Percentiles rank a stretch among this genome's conserved stretches.
These are phyloP conservation scores for Sardina pilchardus DNA, from an alignment of 2,113 vertebrate genomes.

Conservation along the genomic window DNA sequence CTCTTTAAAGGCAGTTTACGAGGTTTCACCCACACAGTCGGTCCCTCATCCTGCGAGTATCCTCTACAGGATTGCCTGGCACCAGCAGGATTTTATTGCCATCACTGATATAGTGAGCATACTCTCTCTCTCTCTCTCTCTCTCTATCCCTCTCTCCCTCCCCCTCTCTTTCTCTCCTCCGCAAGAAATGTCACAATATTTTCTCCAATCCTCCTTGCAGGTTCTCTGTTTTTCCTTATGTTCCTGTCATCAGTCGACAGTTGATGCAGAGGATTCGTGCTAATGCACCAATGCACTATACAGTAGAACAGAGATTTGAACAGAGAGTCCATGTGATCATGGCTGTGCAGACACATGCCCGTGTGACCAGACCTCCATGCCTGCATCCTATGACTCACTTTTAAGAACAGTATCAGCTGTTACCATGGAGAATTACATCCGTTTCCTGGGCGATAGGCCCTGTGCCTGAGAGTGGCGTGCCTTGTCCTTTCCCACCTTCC, in stretches of 20 bases:
- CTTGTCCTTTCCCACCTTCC: background rate
- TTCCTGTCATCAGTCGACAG: background rate
- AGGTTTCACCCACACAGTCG: background rate
- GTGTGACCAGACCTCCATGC: background rate
- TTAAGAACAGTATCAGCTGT: conserved; percentile 43
- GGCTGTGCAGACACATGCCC: background rate
- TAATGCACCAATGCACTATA: background rate
- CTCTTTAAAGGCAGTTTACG: background rate
- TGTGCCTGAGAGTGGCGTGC: conserved; percentile 19
- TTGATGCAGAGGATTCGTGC: background rate
- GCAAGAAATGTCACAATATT: background rate
- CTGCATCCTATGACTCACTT: conserved; percentile 23
- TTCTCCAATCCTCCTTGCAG: background rate
- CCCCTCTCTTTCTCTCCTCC: background rate
- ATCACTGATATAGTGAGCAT: background rate
- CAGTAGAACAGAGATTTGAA: background rate
- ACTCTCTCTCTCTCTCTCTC: conserved; percentile 8
- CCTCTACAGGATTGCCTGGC: background rate
- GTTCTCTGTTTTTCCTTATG: background rate
- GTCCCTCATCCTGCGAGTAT: background rate
- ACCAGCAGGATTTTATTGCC: background rate
- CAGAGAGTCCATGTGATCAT: background rate
- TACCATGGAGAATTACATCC: conserved; percentile 51
- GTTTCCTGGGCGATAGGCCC: conserved; percentile 48
- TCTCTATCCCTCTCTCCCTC: background rate